A percentile compares a stretch with the other conserved stretches of the same genome.
These are phyloP conservation scores for Campopleginae sp. DNA, from an alignment of 2,888 invertebrate genomes.

Conservation along the genomic window DNA sequence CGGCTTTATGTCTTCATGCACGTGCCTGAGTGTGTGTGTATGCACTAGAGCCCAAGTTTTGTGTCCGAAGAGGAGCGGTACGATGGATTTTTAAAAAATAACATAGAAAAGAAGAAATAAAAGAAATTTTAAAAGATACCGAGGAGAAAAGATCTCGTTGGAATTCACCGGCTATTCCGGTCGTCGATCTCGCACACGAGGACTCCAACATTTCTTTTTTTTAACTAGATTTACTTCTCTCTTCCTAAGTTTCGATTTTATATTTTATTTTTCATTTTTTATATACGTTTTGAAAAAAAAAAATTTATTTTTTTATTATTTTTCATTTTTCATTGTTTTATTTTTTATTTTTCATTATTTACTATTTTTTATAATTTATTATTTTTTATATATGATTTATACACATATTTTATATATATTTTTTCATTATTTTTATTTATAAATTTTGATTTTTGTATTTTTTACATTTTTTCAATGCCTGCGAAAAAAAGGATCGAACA, in stretches of 20 bases:
- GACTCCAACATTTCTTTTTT: constrained; percentile 32
- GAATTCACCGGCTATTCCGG: constrained; percentile 66
- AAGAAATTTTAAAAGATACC: constrained; percentile 53
- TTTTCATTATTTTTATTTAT: too few relatives aligned
- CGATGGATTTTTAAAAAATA: constrained; percentile 45
- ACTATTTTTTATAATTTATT: too few relatives aligned
- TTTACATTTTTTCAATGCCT: too few relatives aligned
- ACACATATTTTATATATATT: too few relatives aligned
- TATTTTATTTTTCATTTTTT: too few relatives aligned
- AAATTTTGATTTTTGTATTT: neutral
- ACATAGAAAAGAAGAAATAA: constrained; percentile 45
- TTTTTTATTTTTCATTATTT: too few relatives aligned
- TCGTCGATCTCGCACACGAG: constrained; percentile 61
- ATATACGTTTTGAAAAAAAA: constrained; percentile 35
- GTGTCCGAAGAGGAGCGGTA: constrained; percentile 31
- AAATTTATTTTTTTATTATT: too few relatives aligned
- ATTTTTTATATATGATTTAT: too few relatives aligned
- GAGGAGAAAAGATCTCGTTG: constrained; percentile 62
- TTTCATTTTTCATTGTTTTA: too few relatives aligned
- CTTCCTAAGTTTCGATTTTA: too few relatives aligned
- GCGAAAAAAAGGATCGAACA: too few relatives aligned
- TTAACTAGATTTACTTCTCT: constrained; percentile 32
- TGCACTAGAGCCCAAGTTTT: constrained; percentile 37
- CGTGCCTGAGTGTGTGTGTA: constrained; percentile 12
- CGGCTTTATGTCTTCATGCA: constrained; percentile 32